These are phyloP conservation scores for Fregetta grallaria DNA, from an alignment of 2,113 vertebrate species.

Conservation along the genomic window DNA sequence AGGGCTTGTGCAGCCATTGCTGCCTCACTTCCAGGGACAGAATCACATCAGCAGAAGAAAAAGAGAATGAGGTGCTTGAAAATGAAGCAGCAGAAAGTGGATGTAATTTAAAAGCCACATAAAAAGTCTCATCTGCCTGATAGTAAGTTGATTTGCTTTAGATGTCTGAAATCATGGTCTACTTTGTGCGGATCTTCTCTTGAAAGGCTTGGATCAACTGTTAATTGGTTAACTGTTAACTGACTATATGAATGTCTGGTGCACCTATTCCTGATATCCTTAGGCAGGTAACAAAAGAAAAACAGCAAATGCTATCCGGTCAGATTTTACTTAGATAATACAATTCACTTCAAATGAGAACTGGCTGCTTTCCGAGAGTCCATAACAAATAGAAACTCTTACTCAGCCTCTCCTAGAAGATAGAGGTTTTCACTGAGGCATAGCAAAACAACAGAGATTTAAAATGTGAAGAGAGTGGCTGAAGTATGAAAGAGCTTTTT, in stretches of 20 bases:
- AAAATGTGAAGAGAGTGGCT: not conserved
- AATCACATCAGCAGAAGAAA: not conserved
- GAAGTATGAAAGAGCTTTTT: not conserved
- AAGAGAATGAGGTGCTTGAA: not conserved
- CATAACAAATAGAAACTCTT: not conserved
- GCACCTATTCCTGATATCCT: not conserved
- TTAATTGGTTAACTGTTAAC: not conserved
- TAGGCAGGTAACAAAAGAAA: not conserved
- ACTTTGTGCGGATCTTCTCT: not conserved
- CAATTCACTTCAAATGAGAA: not conserved
- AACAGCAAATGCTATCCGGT: not conserved
- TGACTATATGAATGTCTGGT: not conserved
- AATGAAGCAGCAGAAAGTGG: not conserved
- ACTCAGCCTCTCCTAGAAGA: not conserved
- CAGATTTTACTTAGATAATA: not conserved
- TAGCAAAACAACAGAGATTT: not conserved
- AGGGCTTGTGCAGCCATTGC: not conserved
- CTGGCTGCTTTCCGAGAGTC: not conserved
- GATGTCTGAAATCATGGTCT: not conserved
- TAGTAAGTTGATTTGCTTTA: not conserved
- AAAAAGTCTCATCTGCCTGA: not conserved
- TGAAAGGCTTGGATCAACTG: not conserved
- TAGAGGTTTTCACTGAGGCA: not conserved
- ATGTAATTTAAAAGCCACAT: not conserved
- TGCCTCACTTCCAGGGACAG: not conserved